Base-by-base conservation (phyloP, 2,888 invertebrate genomes). In the Rhingia rostrata region DNA sequence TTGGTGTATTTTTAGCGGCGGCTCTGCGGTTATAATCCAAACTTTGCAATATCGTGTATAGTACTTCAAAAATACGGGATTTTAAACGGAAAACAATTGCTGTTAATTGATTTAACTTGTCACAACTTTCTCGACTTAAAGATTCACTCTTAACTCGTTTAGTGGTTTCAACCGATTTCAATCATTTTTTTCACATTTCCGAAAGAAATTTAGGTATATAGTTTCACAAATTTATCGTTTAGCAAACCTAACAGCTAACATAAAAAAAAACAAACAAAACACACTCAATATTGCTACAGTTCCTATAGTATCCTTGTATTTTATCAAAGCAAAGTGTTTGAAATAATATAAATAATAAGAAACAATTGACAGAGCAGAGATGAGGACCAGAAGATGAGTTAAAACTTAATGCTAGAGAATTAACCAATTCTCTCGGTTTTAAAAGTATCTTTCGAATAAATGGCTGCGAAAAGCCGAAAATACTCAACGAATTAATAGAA, bases 371-470 rank as follows among this genome's bases (percentile, higher is more conserved):
- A 84, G 58, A 74, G 70, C 70, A 53, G 54, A 84, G 84, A 79
- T 84, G 66, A 84, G 70, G 70, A 69, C 84, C 80, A 53, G 84
- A 66, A 70, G 80, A 84, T 80, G 84, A 60, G 80, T 75, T 54
- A 74, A 72, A 80, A 75, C 84, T 66, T 75, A 80, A 80, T 84
- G 84, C 84, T 66, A 70, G 43, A 33, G 70, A 80, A 70, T 80
- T 70, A 22, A 45, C 53, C 60, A 45, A 60, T 63, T 70, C 80
- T 80, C 80, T 66, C 53, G 70, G 45, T 80, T 84, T 84, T 84
- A 84, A 80, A 84, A 80, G 84, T 84, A 84, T 84, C 60, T 84
- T 84, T 70, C 35, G 64, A 75, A 70, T 80, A 74, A 80, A 75
- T 74, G 32, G 69, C 64, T 74, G 41, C 53, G 69, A 74, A n/a